Evolutionary conservation across 2,113 vertebrate genomes (phyloP), one percentile per base, ranked within the genome.

Genomic region (Laticauda laticaudata): DNA sequence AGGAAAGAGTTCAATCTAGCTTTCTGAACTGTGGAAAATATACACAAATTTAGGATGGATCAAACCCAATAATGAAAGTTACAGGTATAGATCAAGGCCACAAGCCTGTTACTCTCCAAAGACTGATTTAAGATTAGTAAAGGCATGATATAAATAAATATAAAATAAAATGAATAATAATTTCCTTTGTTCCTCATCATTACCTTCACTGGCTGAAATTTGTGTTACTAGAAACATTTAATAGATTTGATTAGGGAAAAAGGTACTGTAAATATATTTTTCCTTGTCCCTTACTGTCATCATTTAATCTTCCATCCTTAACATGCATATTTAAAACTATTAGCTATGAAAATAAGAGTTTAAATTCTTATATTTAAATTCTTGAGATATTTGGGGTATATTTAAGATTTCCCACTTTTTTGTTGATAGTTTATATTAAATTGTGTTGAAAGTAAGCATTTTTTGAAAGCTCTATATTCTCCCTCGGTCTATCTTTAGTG

Each of bases 401-500:
- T 64, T 89, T 89, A 56, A 24, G 93, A 90, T 1, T 0, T 53
- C 75, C 59, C 21, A 24, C 12, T 23, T 55, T 95, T 39, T 57
- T 12, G 6, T 26, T 29, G 86, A 87, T 23, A 48, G 69, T 81
- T 81, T 81, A 81, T 43, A 91, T 59, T 48, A 91, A 48, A 93
- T 87, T 90, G 23, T 56, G 6, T 94, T 11, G 45, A 90, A 95
- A 86, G 81, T 94, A 48, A 90, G 93, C 92, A 92, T 91, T 91
- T 92, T 93, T 94, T 92, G 57, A 54, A 91, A 54, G 61, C 92
- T 92, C 18, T 94, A 61, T 93, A 87, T 94, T 91, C 94, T 94
- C 92, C 94, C 94, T 95, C 95, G 93, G 94, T 93, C 45, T 93
- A 89, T 95, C 95, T 96, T 86, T 97, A 91, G 93, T 39, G 12